Evolutionary conservation across 2,888 invertebrate species (phyloP).

Genomic region (Gordius sp.): DNA sequence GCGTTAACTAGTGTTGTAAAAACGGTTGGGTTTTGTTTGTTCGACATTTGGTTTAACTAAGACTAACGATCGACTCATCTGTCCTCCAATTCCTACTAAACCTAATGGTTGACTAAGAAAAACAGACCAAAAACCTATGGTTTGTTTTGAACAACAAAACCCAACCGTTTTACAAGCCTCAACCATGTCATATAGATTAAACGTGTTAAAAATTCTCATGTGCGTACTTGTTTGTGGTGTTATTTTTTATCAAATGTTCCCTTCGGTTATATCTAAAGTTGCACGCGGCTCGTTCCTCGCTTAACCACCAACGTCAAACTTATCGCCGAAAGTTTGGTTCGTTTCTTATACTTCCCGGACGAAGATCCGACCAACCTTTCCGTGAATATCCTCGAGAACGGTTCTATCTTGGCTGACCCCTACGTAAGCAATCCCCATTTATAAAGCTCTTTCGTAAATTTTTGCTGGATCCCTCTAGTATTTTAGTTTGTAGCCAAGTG

Average conservation of each 20-base stretch:
- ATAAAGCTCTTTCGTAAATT: not conserved
- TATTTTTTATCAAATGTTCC: conserved; percentile 28
- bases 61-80: no score
- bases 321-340: conserved; percentile 53
- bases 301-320: conserved; percentile 43
- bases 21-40: no score
- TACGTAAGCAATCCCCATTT: not conserved
- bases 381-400: not conserved
- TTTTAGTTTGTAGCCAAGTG: no score
- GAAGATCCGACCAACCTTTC: not conserved
- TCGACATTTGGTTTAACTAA: no score
- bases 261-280: conserved; percentile 25
- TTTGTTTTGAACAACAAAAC: no score
- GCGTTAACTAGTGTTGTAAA: no score
- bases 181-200: conserved; percentile 9
- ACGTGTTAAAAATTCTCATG: conserved; percentile 8
- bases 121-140: no score
- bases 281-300: conserved; percentile 35
- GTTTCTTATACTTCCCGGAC: conserved; percentile 32
- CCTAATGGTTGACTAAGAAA: no score
- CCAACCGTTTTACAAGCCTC: no score
- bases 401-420: not conserved
- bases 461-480: not conserved
- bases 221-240: conserved; percentile 14
- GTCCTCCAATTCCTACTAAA: no score